phyloP scores from a whole-genome alignment of 2,888 invertebrate genomes.

The Boloria euphrosyne region DNA sequence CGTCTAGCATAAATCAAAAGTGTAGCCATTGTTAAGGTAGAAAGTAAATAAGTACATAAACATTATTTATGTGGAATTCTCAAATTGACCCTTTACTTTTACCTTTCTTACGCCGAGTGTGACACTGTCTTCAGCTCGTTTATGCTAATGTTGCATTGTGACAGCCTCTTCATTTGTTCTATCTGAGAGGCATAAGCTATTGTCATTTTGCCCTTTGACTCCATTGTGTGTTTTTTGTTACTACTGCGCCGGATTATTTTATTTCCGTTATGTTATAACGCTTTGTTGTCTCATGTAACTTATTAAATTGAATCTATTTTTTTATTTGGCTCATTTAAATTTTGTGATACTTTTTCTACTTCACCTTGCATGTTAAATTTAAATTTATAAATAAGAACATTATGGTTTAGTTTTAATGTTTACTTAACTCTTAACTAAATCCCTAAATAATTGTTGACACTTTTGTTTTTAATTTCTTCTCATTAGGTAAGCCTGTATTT shows the following conservation, averaged over 20 bases:
- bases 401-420: no score
- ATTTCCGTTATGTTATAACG: slow-evolving; percentile 73
- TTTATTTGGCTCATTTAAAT: slow-evolving; percentile 15
- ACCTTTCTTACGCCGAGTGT: slow-evolving; percentile 46
- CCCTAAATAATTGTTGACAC: no score
- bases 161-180: slow-evolving; percentile 75
- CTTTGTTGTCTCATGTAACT: slow-evolving; percentile 64
- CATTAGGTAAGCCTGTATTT: no score
- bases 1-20: slow-evolving; percentile 30
- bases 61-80: slow-evolving; percentile 45
- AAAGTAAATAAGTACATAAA: slow-evolving; percentile 43
- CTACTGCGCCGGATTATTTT: slow-evolving; percentile 73
- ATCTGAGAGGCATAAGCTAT: slow-evolving; percentile 61
- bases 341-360: neutral
- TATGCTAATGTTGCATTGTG: slow-evolving; percentile 79
- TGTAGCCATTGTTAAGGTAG: slow-evolving; percentile 42
- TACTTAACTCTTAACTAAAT: no score
- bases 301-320: slow-evolving; percentile 50
- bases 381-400: no score
- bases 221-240: slow-evolving; percentile 79
- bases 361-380: no score
- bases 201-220: slow-evolving; percentile 80
- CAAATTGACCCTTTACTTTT: slow-evolving; percentile 47
- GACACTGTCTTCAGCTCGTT: slow-evolving; percentile 59
- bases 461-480: no score